Evolutionary conservation across 2,797 vertebrate species (phyloP).

Genomic region (Typhlichthys subterraneus): DNA sequence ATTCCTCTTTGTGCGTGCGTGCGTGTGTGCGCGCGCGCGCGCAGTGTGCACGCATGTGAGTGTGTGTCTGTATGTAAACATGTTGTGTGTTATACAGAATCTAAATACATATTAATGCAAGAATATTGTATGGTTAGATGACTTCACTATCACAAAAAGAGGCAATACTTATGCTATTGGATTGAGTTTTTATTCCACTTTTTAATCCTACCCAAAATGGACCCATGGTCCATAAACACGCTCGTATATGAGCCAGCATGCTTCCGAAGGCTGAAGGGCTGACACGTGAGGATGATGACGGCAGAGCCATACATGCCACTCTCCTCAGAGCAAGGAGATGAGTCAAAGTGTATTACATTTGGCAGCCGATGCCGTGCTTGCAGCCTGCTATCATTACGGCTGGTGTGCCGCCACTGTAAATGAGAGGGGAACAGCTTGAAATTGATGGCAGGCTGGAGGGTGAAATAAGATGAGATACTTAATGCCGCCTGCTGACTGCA

Average conservation of each 20-base stretch:
- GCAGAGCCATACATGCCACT: background rate
- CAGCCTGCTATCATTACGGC: conserved; percentile 33
- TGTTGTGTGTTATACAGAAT: background rate
- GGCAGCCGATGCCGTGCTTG: conserved; percentile 34
- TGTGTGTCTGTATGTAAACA: background rate
- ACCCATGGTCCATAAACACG: conserved; percentile 42
- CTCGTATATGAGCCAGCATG: conserved; percentile 25
- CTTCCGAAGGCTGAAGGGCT: conserved; percentile 14
- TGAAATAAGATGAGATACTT: conserved; percentile 57
- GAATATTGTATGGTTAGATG: too few species aligned
- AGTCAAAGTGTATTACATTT: conserved; percentile 37
- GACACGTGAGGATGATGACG: conserved; percentile 15
- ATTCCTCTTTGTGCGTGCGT: background rate
- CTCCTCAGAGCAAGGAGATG: conserved; percentile 18
- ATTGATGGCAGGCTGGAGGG: conserved; percentile 58
- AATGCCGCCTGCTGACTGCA: conserved; percentile 49
- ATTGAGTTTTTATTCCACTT: too few species aligned
- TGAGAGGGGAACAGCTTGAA: conserved; percentile 63
- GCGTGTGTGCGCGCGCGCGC: background rate
- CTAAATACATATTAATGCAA: too few species aligned
- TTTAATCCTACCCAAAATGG: conserved; percentile 36
- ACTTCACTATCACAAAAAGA: background rate
- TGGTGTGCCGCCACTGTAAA: conserved; percentile 49
- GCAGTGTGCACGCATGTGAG: background rate
- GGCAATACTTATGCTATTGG: too few species aligned